phyloP scores from a whole-genome alignment of 2,113 vertebrate species.

The Nettapus auritus region DNA sequence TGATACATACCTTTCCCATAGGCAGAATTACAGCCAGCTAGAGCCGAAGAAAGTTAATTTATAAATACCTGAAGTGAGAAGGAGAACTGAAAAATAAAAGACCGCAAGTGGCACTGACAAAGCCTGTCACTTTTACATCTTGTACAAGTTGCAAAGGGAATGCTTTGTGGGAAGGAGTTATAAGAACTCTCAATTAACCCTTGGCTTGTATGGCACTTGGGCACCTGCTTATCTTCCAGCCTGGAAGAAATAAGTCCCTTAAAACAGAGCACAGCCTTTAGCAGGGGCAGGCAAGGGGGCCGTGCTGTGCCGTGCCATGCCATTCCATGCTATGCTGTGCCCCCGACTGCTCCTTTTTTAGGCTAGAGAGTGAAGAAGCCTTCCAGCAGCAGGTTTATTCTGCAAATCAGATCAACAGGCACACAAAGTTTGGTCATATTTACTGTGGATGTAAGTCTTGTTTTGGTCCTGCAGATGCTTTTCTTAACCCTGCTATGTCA shows the following conservation, averaged over 20 bases:
- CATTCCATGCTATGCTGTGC: too few species aligned
- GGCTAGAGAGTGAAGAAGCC: not conserved
- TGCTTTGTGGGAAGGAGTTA: fast-evolving
- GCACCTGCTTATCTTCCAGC: not conserved
- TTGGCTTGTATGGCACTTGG: not conserved
- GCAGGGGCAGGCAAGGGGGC: not conserved
- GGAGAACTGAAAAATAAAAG: not conserved
- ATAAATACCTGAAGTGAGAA: not conserved
- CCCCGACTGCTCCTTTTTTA: not conserved
- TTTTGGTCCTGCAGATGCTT: not conserved
- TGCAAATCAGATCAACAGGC: not conserved
- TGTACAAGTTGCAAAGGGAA: not conserved
- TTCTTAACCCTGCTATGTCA: not conserved
- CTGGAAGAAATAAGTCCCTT: not conserved
- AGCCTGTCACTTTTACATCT: not conserved
- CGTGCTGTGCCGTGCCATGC: not conserved
- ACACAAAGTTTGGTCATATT: not conserved
- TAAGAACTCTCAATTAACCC: not conserved
- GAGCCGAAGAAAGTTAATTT: not conserved
- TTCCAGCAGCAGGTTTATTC: not conserved
- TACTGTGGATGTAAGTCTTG: not conserved
- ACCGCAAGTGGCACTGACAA: not conserved
- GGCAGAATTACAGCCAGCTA: not conserved
- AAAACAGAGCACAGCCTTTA: not conserved
- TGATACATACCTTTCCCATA: slow-evolving; percentile 30